phyloP scores from a whole-genome alignment of 2,888 invertebrate genomes.

The Spodoptera picta region DNA sequence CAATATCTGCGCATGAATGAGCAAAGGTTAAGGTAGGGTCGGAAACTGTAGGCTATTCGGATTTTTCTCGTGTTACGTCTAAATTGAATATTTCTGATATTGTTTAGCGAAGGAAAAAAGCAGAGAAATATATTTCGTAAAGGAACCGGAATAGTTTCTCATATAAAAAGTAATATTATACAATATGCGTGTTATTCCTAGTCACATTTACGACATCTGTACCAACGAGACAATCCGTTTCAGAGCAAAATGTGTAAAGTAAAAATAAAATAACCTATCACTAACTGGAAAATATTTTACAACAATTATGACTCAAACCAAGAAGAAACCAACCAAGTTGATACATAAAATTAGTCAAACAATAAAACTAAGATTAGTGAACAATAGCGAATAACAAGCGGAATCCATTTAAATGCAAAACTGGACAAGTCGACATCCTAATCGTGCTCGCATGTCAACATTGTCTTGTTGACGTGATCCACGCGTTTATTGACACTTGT shows the following conservation, averaged over 20 bases:
- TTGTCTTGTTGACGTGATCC: conserved; percentile 13
- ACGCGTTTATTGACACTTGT: conserved; percentile 47
- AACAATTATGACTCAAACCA: neutral
- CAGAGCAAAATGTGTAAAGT: neutral
- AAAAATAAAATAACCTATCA: too few relatives aligned
- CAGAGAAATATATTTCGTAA: conserved; percentile 7
- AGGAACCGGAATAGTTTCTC: neutral
- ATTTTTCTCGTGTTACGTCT: conserved; percentile 13
- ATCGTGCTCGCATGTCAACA: conserved; percentile 2
- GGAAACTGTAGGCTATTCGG: conserved; percentile 19
- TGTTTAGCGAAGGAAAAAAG: neutral
- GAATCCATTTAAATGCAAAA: conserved; percentile 21
- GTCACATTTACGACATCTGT: too few relatives aligned
- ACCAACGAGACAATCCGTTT: too few relatives aligned
- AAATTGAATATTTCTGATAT: conserved; percentile 7
- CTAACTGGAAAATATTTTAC: conserved; percentile 1
- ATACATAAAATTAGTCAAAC: conserved; percentile 1
- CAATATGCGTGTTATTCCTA: too few relatives aligned
- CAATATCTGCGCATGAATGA: conserved; percentile 31
- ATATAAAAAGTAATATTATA: neutral
- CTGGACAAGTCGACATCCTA: conserved; percentile 3
- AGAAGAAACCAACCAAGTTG: neutral
- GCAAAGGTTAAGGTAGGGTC: conserved; percentile 38
- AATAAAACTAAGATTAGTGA: neutral
- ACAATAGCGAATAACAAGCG: neutral